Evolutionary conservation across 2,888 invertebrate genomes (phyloP).

Genomic region (Hydriomena furcata): DNA sequence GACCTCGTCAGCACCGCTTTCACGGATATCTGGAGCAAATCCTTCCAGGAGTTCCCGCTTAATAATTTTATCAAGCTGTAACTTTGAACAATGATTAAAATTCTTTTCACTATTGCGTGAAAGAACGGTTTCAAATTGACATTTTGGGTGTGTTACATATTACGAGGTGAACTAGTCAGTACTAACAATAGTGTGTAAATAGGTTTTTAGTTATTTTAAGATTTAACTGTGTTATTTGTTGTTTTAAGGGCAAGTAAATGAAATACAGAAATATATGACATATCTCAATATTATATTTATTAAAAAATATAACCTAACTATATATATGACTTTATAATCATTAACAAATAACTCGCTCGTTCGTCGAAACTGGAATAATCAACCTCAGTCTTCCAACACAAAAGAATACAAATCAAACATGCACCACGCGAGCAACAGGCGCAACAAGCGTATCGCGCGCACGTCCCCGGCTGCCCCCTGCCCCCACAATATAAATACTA

Average conservation of each 20-base stretch:
- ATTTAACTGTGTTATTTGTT: neutral
- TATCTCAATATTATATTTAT: slow-evolving; percentile 84
- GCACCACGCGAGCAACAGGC: slow-evolving; percentile 61
- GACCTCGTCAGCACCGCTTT: slow-evolving; percentile 93
- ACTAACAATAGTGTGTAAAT: slow-evolving; percentile 13
- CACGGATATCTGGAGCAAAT: slow-evolving; percentile 91
- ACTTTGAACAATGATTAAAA: no score
- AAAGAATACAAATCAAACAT: slow-evolving; percentile 71
- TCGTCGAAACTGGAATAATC: slow-evolving; percentile 80
- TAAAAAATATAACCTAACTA: slow-evolving; percentile 84
- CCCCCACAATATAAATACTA: slow-evolving; percentile 53
- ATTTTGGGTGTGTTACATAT: no score
- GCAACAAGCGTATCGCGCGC: slow-evolving; percentile 55
- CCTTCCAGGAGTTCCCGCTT: slow-evolving; percentile 89
- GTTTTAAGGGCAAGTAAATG: slow-evolving; percentile 26
- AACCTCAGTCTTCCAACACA: slow-evolving; percentile 82
- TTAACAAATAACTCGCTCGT: slow-evolving; percentile 82
- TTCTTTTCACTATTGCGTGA: no score
- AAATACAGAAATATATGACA: slow-evolving; percentile 74
- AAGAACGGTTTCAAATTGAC: no score
- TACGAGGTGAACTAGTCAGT: slow-evolving; percentile 45
- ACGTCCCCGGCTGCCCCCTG: slow-evolving; percentile 28
- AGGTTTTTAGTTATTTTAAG: neutral
- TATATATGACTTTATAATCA: slow-evolving; percentile 83
- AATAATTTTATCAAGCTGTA: slow-evolving; percentile 81